Conservation (phyloP, 30 jellyfish, hydroid and myxozoan species). For the Phacellophora camtschatica region DNA sequence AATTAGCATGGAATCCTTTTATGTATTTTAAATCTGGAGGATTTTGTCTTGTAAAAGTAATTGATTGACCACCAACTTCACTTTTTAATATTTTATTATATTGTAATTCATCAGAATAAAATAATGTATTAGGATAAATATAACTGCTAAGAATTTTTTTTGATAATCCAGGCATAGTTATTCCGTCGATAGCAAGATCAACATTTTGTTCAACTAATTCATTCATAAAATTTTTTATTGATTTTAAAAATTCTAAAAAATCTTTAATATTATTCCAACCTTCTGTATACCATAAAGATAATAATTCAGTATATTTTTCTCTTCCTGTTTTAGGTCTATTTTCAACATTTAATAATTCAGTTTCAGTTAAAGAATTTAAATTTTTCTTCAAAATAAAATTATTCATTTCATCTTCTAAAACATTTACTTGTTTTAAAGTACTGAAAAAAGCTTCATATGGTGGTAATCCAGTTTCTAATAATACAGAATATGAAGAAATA, state of each 20-base stretch:
- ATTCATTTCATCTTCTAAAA: not conserved
- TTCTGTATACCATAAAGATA: not conserved
- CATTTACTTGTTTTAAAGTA: not conserved
- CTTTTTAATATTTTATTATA: too few relatives aligned
- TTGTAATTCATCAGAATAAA: not conserved
- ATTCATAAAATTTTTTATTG: not conserved
- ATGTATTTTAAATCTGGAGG: too few relatives aligned
- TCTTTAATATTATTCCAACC: not conserved
- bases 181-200: not conserved
- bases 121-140: not conserved
- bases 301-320: not conserved
- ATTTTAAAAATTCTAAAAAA: not conserved
- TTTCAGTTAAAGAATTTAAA: too few relatives aligned
- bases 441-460: slow-evolving; percentile 12
- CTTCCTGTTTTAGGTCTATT: not conserved
- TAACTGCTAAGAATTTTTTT: not conserved
- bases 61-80: too few relatives aligned
- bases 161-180: not conserved
- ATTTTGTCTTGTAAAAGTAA: too few relatives aligned
- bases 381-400: not conserved
- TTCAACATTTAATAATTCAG: not conserved
- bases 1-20: too few relatives aligned
- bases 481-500: not conserved
- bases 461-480: not conserved
- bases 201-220: not conserved